Conservation (phyloP, 1,140 invertebrate species). For the Zaprionus davidi region DNA sequence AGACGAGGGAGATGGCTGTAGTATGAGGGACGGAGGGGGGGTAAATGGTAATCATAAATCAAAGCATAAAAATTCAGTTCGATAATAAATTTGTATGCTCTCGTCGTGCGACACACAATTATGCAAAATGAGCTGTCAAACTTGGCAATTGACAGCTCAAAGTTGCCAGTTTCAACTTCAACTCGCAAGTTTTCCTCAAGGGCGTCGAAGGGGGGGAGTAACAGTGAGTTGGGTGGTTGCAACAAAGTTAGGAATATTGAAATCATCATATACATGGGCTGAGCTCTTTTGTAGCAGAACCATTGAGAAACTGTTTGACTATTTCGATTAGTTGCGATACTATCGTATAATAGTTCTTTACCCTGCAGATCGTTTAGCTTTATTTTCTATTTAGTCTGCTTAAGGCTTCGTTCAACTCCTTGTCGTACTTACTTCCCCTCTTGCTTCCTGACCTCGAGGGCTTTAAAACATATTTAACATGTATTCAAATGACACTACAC, state of each 20-base stretch:
- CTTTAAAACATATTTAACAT: neutral
- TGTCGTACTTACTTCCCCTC: neutral
- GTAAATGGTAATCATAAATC: conserved; percentile 72
- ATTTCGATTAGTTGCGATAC: neutral
- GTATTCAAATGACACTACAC: no score
- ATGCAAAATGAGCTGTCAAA: conserved; percentile 80
- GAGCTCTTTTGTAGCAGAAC: neutral
- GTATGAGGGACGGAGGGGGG: neutral
- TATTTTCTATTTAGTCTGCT: neutral
- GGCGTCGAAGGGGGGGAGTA: neutral
- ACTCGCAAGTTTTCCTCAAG: conserved; percentile 18
- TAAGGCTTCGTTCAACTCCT: neutral
- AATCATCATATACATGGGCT: neutral
- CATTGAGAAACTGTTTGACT: neutral
- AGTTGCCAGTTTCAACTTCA: conserved; percentile 40
- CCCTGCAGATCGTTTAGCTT: neutral
- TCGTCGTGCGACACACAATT: conserved; percentile 66
- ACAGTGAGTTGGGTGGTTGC: neutral
- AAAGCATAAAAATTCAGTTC: conserved; percentile 79
- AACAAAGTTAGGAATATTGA: neutral
- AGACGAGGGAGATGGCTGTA: neutral
- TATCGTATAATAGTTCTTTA: neutral
- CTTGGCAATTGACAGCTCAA: conserved; percentile 60
- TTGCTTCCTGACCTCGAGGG: neutral
- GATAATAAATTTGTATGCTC: conserved; percentile 79